Conservation (phyloP, 2,888 invertebrate species). For the Torymus auratus region DNA sequence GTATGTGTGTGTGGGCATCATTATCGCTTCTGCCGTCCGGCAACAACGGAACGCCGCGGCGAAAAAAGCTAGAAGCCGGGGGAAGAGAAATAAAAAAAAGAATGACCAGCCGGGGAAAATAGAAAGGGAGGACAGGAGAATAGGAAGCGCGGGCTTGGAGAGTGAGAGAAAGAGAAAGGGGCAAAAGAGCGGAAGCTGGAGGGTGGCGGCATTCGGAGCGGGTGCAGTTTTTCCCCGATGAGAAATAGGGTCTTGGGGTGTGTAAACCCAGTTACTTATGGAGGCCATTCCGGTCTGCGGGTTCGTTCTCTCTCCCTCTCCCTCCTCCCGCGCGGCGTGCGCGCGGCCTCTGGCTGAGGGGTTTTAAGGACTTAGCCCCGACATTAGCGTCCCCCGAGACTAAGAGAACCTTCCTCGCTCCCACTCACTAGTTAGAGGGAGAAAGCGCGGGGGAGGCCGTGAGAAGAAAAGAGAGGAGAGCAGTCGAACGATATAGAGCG, state of each 20-base stretch:
- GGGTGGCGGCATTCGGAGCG: conserved; percentile 62
- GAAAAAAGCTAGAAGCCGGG: neutral
- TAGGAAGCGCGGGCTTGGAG: conserved; percentile 33
- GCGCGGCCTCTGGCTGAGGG: conserved; percentile 65
- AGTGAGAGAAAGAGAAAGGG: conserved; percentile 3
- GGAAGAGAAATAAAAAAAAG: conserved; percentile 8
- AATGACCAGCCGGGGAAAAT: conserved; percentile 13
- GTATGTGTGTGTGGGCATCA: conserved; percentile 53
- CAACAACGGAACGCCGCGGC: conserved; percentile 26
- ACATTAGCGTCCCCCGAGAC: conserved; percentile 74
- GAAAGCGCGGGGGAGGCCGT: conserved; percentile 33
- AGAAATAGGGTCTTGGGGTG: conserved; percentile 75
- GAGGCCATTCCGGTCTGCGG: conserved; percentile 75
- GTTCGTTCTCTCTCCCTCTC: conserved; percentile 59
- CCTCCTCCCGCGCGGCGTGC: conserved; percentile 13
- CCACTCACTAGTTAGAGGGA: conserved; percentile 32
- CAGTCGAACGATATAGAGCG: conserved; percentile 55
- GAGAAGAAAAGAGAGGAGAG: conserved; percentile 58
- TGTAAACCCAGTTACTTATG: conserved; percentile 76
- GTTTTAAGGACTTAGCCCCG: conserved; percentile 76
- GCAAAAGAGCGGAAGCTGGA: conserved; percentile 55
- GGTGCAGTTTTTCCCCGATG: conserved; percentile 74
- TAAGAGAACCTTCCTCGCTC: conserved; percentile 33
- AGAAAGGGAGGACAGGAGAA: conserved; percentile 47
- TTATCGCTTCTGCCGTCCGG: conserved; percentile 37